phyloP scores from a whole-genome alignment of 2,888 invertebrate species.

The Carterocephalus palaemon region DNA sequence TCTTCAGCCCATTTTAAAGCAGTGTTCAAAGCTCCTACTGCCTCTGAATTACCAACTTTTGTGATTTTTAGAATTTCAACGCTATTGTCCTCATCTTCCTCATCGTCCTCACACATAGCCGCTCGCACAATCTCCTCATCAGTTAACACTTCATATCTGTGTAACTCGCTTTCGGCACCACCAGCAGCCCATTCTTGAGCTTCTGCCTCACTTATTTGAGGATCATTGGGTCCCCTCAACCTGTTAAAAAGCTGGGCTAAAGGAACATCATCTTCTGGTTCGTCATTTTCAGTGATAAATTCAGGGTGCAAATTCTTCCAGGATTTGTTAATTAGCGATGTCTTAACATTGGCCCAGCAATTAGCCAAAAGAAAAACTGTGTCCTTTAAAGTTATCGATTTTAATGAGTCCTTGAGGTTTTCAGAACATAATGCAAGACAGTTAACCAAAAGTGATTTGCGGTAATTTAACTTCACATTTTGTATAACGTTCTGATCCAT shows the following conservation, averaged over 20 bases:
- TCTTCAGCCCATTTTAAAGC: slow-evolving; percentile 25
- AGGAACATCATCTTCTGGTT: no score
- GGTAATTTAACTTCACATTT: slow-evolving; percentile 33
- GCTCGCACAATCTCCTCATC: slow-evolving; percentile 23
- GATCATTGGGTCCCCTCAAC: no score
- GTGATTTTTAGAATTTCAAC: slow-evolving; percentile 15
- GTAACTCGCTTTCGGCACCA: slow-evolving; percentile 31
- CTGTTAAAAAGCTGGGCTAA: no score
- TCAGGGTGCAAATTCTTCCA: no score
- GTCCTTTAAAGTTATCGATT: no score
- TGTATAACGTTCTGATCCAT: slow-evolving; percentile 36
- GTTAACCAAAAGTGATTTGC: slow-evolving; percentile 27
- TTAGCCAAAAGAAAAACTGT: no score
- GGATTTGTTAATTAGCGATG: no score
- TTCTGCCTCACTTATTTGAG: slow-evolving; percentile 20
- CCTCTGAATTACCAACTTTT: slow-evolving; percentile 24
- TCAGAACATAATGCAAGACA: slow-evolving; percentile 22
- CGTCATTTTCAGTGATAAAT: no score
- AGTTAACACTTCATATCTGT: slow-evolving; percentile 32
- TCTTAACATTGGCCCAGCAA: no score
- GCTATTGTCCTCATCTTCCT: slow-evolving; percentile 20
- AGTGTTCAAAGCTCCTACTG: slow-evolving; percentile 22
- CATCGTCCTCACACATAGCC: slow-evolving; percentile 5
- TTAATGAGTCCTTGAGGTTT: no score
- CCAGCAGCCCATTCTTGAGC: slow-evolving; percentile 30